Evolutionary conservation across 2,888 invertebrate genomes (phyloP).

Genomic region (Graphium colonna): DNA sequence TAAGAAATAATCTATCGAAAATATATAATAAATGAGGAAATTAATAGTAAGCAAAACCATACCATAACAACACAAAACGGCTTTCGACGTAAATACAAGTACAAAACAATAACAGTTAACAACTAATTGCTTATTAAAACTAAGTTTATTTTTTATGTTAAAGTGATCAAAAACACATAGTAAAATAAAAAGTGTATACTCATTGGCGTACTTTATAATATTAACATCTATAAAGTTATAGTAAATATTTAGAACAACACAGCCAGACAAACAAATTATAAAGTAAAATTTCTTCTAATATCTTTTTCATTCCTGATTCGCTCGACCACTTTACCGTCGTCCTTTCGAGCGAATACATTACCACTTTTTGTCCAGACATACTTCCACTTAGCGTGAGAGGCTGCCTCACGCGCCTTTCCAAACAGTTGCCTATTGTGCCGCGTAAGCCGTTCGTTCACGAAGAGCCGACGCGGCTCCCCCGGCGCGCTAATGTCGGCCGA

Average conservation of each 20-base stretch:
- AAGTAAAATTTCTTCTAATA: not conserved
- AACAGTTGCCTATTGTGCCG: conserved; percentile 4
- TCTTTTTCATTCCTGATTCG: not conserved
- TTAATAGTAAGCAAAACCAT: too few species aligned
- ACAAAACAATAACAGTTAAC: too few species aligned
- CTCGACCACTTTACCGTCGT: conserved; percentile 3
- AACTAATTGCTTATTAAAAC: not conserved
- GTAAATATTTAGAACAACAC: not conserved
- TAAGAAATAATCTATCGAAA: too few species aligned
- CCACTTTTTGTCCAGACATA: conserved; percentile 12
- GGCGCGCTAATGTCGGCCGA: conserved; percentile 5
- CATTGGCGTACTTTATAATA: not conserved
- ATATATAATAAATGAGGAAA: too few species aligned
- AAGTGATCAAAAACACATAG: not conserved
- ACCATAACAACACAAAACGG: too few species aligned
- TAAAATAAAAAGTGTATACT: not conserved
- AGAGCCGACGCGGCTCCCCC: not conserved
- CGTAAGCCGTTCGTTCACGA: not conserved
- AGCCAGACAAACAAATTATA: not conserved
- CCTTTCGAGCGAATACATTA: conserved; percentile 10
- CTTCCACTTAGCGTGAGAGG: not conserved
- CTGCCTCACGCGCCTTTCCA: not conserved
- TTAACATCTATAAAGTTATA: not conserved
- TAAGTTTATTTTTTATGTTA: too few species aligned
- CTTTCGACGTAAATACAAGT: too few species aligned